A percentile compares a stretch with the other conserved stretches of the same genome.
phyloP scores from a whole-genome alignment of 2,113 vertebrate species.

The Sphyrna mokarran region DNA sequence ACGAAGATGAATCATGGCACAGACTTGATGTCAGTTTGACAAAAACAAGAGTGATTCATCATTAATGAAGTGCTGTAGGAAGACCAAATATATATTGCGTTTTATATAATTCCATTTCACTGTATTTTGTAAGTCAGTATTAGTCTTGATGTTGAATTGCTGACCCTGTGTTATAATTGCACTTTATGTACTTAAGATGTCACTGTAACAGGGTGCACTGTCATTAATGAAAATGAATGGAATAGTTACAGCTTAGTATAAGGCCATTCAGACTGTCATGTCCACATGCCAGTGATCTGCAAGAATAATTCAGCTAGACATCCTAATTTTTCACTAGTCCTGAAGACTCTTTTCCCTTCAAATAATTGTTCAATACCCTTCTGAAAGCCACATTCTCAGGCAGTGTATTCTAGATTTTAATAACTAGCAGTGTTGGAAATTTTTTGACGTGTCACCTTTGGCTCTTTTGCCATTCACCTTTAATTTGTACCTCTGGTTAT shows the following conservation, averaged over 20 bases:
- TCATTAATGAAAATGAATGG: neutral
- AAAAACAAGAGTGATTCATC: neutral
- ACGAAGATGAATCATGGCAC: neutral
- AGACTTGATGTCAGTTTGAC: constrained; percentile 13
- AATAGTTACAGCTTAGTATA: neutral
- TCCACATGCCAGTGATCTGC: too few relatives aligned
- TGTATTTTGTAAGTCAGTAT: neutral
- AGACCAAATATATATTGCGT: neutral
- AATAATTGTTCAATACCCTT: too few relatives aligned
- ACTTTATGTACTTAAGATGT: neutral
- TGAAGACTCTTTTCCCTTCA: too few relatives aligned
- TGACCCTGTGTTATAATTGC: neutral
- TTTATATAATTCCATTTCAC: neutral
- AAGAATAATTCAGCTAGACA: too few relatives aligned
- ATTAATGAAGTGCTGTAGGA: neutral
- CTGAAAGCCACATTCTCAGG: too few relatives aligned
- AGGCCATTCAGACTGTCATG: neutral
- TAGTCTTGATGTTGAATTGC: neutral
- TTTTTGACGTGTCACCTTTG: too few relatives aligned
- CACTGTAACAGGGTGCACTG: neutral
- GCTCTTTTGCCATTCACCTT: too few relatives aligned
- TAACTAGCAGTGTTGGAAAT: too few relatives aligned
- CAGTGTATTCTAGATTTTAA: too few relatives aligned
- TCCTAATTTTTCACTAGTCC: too few relatives aligned
- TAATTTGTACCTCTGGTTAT: too few relatives aligned